A percentile compares a stretch with the other conserved stretches of the same genome.
These are phyloP conservation scores for Hydropsyche betteni DNA, from an alignment of 2,888 invertebrate genomes.

Conservation along the genomic window DNA sequence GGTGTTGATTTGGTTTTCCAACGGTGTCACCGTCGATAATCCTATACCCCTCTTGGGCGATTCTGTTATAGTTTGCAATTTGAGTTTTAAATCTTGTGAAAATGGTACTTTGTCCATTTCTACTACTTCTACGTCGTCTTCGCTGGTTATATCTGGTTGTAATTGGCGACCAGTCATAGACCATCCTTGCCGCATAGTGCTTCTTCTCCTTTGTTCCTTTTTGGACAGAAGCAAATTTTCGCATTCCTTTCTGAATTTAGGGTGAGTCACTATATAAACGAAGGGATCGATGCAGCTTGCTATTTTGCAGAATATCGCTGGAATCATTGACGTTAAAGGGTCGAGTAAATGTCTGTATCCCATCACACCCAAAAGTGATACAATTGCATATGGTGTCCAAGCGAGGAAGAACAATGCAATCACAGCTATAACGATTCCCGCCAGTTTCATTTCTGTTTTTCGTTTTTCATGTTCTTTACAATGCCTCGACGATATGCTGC, in stretches of 20 bases:
- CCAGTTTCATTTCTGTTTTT: slow-evolving; percentile 76
- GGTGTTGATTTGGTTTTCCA: slow-evolving; percentile 58
- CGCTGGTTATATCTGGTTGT: slow-evolving; percentile 56
- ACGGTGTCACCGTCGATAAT: slow-evolving; percentile 53
- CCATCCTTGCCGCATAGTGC: slow-evolving; percentile 59
- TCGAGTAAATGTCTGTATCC: slow-evolving; percentile 72
- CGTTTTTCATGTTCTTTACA: slow-evolving; percentile 71
- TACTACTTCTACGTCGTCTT: slow-evolving; percentile 65
- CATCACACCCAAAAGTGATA: slow-evolving; percentile 77
- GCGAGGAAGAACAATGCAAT: slow-evolving; percentile 80
- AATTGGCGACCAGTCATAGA: slow-evolving; percentile 53
- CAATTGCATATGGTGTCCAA: slow-evolving; percentile 84
- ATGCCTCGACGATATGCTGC: slow-evolving; percentile 65
- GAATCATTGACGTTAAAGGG: slow-evolving; percentile 78
- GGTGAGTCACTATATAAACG: slow-evolving; percentile 82
- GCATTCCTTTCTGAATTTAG: slow-evolving; percentile 74
- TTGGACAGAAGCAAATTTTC: slow-evolving; percentile 61
- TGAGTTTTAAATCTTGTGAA: slow-evolving; percentile 50
- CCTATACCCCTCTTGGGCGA: slow-evolving; percentile 44
- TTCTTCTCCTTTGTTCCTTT: slow-evolving; percentile 60
- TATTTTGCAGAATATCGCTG: slow-evolving; percentile 82
- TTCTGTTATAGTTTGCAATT: slow-evolving; percentile 16
- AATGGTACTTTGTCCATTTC: slow-evolving; percentile 64
- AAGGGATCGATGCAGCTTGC: slow-evolving; percentile 85
- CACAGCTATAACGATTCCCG: slow-evolving; percentile 73